These are phyloP conservation scores for Gymnothorax reevesii DNA, from an alignment of 2,797 vertebrate genomes.

Conservation along the genomic window DNA sequence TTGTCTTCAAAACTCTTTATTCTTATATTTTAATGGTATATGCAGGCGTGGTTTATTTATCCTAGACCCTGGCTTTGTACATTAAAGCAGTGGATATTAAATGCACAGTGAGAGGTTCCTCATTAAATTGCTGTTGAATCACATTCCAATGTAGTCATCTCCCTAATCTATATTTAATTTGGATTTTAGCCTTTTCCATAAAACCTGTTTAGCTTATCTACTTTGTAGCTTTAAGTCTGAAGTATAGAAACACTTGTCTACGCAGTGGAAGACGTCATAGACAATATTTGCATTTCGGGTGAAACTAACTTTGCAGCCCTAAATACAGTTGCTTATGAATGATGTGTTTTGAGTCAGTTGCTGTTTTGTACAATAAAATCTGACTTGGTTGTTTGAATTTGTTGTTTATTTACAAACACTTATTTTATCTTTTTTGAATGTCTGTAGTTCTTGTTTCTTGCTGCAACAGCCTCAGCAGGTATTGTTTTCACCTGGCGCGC, in stretches of 20 bases:
- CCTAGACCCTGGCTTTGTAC: neutral
- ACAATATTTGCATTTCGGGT: neutral
- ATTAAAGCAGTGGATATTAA: neutral
- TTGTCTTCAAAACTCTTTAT: neutral
- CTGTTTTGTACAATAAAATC: neutral
- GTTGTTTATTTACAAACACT: neutral
- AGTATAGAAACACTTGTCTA: neutral
- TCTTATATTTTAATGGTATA: neutral
- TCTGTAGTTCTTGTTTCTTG: neutral
- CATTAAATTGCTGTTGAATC: neutral
- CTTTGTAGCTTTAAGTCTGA: neutral
- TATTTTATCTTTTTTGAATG: constrained; percentile 2
- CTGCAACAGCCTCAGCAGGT: no score
- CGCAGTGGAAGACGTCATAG: neutral
- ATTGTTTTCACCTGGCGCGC: no score
- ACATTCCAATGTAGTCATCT: neutral
- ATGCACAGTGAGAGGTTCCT: neutral
- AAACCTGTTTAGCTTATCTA: neutral
- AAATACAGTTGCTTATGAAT: neutral
- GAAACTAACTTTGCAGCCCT: neutral
- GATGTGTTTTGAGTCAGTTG: neutral
- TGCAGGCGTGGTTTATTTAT: neutral
- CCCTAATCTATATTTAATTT: neutral
- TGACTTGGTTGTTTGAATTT: neutral
- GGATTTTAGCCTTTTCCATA: neutral